Evolutionary conservation across 64 coral and sea anemone genomes (phyloP), one percentile per base, ranked within the genome.

Genomic region (Montipora efflorescens): DNA sequence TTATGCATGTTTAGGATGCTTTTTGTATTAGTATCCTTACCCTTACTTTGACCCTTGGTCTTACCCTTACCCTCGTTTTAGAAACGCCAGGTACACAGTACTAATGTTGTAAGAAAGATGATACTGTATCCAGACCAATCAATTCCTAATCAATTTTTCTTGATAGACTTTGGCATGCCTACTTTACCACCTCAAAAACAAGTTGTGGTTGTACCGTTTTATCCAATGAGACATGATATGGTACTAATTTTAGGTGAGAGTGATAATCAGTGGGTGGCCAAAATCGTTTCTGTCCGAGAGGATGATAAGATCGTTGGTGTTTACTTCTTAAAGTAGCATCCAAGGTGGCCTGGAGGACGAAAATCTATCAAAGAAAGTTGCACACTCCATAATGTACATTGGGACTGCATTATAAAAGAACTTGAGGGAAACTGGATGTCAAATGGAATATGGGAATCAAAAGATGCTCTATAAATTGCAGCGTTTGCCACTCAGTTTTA

Each of bases 251-350:
- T 49, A 77, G 47, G 75, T 22, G 79, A 95, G 62, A 47, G 78
- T 90, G 93, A 79, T 83, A 48, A 58, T 59, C 78, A 95, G 74
- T 95, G 93, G 93, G 48, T 95, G 9, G 80, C 45, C 52, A 84
- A 77, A 44, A 82, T 90, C 20, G 62, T 90, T 69, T 69, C 70
- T 85, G 87, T 95, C 13, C 87, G 90, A 81, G 20, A 85, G n/a
- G 43, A 83, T 78, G 87, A 95, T 5, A 95, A 90, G 53, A 95
- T 48, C 25, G 93, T 94, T 76, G 87, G 87, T 48, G n/a, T 94
- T 18, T 69, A 84, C 50, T 94, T 94, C 79, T 90, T 94, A 16
- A 94, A 94, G 45, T 70, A 95, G 90, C 93, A 95, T 90, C 93
- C 93, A 83, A 95, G 93, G 46, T 95, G 93, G 87, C 87, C 88